Percentiles rank a stretch among this genome's conserved stretches.
Evolutionary conservation across 2,797 vertebrate species (phyloP).

Genomic region (Tokudaia tokunoshimensis): DNA sequence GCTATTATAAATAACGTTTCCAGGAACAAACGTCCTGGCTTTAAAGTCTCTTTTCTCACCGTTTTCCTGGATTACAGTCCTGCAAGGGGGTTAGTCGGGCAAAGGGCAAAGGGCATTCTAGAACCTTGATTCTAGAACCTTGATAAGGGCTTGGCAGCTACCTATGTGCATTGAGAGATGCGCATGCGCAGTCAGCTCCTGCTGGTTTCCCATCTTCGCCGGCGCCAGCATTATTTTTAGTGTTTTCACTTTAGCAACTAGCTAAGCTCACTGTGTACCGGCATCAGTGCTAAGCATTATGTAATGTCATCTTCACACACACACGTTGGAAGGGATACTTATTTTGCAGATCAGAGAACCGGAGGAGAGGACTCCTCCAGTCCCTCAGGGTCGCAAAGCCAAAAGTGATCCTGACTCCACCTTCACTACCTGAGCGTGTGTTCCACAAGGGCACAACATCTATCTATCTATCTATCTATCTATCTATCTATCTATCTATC

Average conservation of each 20-base stretch:
- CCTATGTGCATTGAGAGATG: conserved; percentile 26
- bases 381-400: not conserved
- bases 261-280: conserved; percentile 14
- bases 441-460: not conserved
- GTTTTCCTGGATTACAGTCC: conserved; percentile 23
- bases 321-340: not conserved
- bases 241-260: conserved; percentile 57
- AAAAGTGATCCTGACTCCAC: not conserved
- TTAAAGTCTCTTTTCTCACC: conserved; percentile 5
- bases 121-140: not conserved
- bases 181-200: not conserved
- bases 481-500: too few species aligned
- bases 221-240: conserved; percentile 55
- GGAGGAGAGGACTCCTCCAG: not conserved
- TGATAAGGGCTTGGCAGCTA: not conserved
- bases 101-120: not conserved
- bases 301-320: not conserved
- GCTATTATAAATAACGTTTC: conserved; percentile 13
- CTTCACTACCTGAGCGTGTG: not conserved
- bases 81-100: not conserved
- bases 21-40: not conserved
- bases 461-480: too few species aligned
- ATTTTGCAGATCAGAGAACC: not conserved
- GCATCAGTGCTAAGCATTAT: conserved; percentile 51
- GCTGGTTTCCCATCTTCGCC: not conserved